These are phyloP conservation scores for Adoxophyes honmai DNA, from an alignment of 1,140 invertebrate species.

Conservation along the genomic window DNA sequence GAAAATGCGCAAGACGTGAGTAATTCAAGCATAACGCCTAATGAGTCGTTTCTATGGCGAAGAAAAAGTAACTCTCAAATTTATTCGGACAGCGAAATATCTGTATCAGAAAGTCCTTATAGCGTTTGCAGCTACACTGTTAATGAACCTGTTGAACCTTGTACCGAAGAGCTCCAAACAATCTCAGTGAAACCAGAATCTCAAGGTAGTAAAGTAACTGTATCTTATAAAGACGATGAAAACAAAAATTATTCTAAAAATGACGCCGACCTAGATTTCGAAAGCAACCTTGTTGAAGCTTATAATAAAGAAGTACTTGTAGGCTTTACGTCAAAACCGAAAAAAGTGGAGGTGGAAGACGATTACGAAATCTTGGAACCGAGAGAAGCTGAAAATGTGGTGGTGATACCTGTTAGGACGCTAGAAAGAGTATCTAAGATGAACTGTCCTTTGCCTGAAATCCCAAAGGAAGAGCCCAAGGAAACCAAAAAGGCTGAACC, in stretches of 20 bases:
- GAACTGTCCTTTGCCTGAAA: slow-evolving; percentile 73
- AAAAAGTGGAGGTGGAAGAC: slow-evolving; percentile 53
- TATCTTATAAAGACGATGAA: background rate
- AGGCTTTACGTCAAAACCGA: slow-evolving; percentile 53
- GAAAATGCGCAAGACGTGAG: slow-evolving; percentile 24
- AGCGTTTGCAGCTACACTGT: slow-evolving; percentile 49
- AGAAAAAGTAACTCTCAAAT: slow-evolving; percentile 61
- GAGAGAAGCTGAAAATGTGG: slow-evolving; percentile 43
- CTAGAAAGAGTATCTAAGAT: slow-evolving; percentile 58
- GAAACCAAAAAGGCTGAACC: slow-evolving; percentile 26
- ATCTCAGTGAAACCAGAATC: slow-evolving; percentile 33
- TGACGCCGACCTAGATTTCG: slow-evolving; percentile 56
- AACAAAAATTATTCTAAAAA: background rate
- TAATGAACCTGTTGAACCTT: slow-evolving; percentile 36
- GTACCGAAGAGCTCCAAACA: slow-evolving; percentile 30
- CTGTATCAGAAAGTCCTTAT: slow-evolving; percentile 50
- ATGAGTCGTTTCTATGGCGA: slow-evolving; percentile 73
- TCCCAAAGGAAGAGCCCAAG: slow-evolving; percentile 45
- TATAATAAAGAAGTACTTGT: slow-evolving; percentile 64
- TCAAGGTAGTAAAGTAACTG: slow-evolving; percentile 23
- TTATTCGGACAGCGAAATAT: slow-evolving; percentile 58
- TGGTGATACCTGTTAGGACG: slow-evolving; percentile 52
- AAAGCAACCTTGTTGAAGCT: slow-evolving; percentile 70
- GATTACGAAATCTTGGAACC: slow-evolving; percentile 71
- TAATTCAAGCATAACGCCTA: slow-evolving; percentile 63